A percentile compares a stretch with the other conserved stretches of the same genome.
phyloP scores from a whole-genome alignment of 2,113 vertebrate species.

The Chaetodon auriga region DNA sequence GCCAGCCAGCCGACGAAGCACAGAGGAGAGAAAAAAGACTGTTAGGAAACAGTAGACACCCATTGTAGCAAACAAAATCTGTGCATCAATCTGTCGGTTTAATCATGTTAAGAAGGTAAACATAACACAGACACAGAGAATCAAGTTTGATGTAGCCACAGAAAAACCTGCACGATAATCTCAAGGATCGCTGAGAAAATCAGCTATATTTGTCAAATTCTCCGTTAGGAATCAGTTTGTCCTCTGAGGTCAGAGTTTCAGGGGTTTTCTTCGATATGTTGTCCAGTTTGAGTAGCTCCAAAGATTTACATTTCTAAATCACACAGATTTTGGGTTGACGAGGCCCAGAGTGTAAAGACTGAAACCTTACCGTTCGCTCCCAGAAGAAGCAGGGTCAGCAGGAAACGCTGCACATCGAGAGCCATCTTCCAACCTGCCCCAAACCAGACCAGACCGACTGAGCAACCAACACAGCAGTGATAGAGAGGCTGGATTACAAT shows the following conservation, averaged over 20 bases:
- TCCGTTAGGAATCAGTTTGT: not conserved
- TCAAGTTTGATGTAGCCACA: not conserved
- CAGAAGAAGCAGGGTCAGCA: constrained; percentile 89
- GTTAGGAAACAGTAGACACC: constrained; percentile 33
- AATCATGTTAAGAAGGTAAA: constrained; percentile 28
- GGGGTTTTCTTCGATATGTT: not conserved
- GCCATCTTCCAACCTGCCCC: constrained; percentile 82
- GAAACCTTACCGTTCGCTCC: constrained; percentile 88
- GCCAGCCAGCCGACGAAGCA: constrained; percentile 19
- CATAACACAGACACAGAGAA: constrained; percentile 1
- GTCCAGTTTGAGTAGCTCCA: not conserved
- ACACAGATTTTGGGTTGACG: not conserved
- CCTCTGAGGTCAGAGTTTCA: not conserved
- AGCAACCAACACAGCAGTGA: constrained; percentile 60
- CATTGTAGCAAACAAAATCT: constrained; percentile 38
- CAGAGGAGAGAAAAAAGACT: constrained; percentile 22
- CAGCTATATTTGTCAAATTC: not conserved
- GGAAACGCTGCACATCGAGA: constrained; percentile 77
- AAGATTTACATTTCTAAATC: not conserved
- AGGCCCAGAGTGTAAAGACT: not conserved
- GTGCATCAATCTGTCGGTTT: constrained; percentile 25
- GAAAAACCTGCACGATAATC: not conserved
- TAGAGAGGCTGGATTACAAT: constrained; percentile 81
- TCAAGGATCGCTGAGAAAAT: not conserved
- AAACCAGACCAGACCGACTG: constrained; percentile 57